phyloP scores from a whole-genome alignment of 1,140 invertebrate genomes.

The Euglossa dilemma region DNA sequence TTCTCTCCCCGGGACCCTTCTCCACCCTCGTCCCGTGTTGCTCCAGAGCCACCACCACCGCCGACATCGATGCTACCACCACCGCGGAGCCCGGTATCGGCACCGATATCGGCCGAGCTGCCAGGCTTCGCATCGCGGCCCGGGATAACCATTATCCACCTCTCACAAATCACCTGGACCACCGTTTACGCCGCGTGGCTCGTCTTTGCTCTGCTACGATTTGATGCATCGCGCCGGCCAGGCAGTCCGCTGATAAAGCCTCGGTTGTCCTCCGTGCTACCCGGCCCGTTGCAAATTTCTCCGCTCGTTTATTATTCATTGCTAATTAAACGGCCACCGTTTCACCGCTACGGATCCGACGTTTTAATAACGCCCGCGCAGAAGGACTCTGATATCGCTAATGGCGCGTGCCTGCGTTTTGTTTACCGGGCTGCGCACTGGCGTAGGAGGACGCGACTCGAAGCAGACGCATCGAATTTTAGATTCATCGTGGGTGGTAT shows the following conservation, averaged over 20 bases:
- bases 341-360: too few relatives aligned
- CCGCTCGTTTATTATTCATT: conserved; percentile 17
- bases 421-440: background rate
- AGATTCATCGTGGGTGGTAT: too few relatives aligned
- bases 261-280: background rate
- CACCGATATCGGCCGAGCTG: conserved; percentile 42
- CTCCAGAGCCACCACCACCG: conserved; percentile 19
- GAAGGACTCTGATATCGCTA: background rate
- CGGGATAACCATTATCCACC: conserved; percentile 75
- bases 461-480: too few relatives aligned
- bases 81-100: conserved; percentile 26
- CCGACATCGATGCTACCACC: conserved; percentile 16
- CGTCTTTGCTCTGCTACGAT: conserved; percentile 50
- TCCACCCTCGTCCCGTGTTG: conserved; percentile 20
- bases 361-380: background rate
- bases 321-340: conserved; percentile 31
- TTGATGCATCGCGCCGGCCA: background rate
- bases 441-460: background rate
- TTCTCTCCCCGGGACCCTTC: conserved; percentile 3
- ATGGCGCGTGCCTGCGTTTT: background rate
- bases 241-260: background rate
- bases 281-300: background rate
- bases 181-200: conserved; percentile 63
- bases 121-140: conserved; percentile 63
- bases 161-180: conserved; percentile 81